Evolutionary conservation across 2,888 invertebrate genomes (phyloP), one percentile per base, ranked within the genome.

Genomic region (Napeogenes inachia): DNA sequence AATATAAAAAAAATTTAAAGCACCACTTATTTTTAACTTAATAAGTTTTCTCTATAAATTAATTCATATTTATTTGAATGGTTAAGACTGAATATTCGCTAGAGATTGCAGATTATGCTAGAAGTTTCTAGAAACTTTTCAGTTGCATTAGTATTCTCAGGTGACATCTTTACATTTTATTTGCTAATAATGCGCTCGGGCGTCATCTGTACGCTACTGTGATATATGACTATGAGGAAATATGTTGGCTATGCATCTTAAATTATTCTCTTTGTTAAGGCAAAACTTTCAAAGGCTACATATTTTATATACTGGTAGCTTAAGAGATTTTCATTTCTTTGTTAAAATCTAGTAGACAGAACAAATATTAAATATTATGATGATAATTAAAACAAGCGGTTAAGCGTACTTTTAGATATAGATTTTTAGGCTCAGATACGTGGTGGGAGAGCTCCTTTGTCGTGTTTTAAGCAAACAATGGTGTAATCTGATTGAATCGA

Each of bases 61-160:
- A 69, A 68, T 64, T 68, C 64, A 68, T 69, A 70, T 70, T 72
- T 69, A 69, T 70, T 72, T 67, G 68, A 71, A 72, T 69, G 66
- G 64, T 64, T 64, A 66, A 67, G 67, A 67, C 69, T 67, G 68
- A 68, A 70, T 67, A 69, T 71, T 72, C 59, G 67, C 69, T 68
- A 62, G 62, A 68, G 68, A 68, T 70, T 63, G 64, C 62, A 58
- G 68, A 68, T 71, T 71, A 65, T 62, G 64, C 66, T 69, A 54
- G 53, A 62, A 71, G 71, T 68, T 70, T 65, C 67, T 59, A 60
- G 61, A 67, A 69, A 72, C 68, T 72, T 68, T 65, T 66, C 66
- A 69, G 67, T 59, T 65, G 66, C 68, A 70, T 72, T 70, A 69
- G 64, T 65, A 70, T 67, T 68, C 67, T 63, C 72, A 70, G 69